Percentiles rank a stretch among this genome's conserved stretches.
Evolutionary conservation across 2,888 invertebrate species (phyloP).

Genomic region (Ornithoptera alexandrae): DNA sequence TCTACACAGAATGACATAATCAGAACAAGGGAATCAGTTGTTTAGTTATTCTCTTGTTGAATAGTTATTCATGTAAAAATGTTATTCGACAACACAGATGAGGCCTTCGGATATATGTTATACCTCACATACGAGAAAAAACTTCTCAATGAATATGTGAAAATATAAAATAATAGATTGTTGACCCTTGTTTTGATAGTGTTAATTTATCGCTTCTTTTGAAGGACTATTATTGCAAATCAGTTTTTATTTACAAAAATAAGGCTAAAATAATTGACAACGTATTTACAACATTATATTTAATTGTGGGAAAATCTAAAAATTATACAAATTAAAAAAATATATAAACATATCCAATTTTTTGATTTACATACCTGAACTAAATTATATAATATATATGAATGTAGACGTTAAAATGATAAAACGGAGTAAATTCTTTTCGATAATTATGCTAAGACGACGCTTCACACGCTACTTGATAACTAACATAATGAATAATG

Average conservation of each 20-base stretch:
- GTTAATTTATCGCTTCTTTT: too few species aligned
- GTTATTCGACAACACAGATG: not conserved
- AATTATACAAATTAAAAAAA: not conserved
- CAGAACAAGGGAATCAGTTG: not conserved
- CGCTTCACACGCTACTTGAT: not conserved
- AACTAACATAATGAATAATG: not conserved
- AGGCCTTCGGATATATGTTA: too few species aligned
- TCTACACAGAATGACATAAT: constrained; percentile 20
- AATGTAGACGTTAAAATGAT: not conserved
- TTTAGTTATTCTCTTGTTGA: not conserved
- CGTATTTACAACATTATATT: not conserved
- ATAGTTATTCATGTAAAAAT: not conserved
- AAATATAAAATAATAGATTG: too few species aligned
- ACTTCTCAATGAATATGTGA: too few species aligned
- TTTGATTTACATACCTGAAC: not conserved
- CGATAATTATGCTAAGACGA: not conserved
- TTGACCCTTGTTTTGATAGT: too few species aligned
- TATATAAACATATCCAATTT: not conserved
- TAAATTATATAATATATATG: not conserved
- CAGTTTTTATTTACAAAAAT: not conserved
- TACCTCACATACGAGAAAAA: too few species aligned
- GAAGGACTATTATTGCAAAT: too few species aligned
- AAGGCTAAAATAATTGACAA: not conserved
- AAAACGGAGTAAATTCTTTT: not conserved
- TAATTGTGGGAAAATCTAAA: not conserved